Conservation (phyloP, 2,888 invertebrate species). For the Platypus cylindrus region DNA sequence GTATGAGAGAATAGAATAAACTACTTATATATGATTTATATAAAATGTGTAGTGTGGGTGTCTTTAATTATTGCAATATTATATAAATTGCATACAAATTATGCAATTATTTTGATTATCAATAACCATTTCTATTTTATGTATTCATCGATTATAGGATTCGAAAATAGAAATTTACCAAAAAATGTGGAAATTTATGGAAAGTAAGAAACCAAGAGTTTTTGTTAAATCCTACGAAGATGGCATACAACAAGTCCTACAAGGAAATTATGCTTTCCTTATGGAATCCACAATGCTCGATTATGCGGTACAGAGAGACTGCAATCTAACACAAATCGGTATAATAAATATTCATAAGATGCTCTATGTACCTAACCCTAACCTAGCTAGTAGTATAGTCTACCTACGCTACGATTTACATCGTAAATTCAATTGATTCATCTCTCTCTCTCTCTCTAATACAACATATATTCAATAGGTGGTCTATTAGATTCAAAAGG, state of each 20-base stretch:
- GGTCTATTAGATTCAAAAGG: slow-evolving; percentile 66
- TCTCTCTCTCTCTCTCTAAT: neutral
- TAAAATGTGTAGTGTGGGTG: no score
- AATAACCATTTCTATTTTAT: no score
- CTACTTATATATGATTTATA: no score
- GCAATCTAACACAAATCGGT: slow-evolving; percentile 94
- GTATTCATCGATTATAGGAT: no score
- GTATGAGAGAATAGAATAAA: no score
- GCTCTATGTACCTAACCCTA: neutral
- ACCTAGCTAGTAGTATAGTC: no score
- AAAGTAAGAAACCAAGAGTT: slow-evolving; percentile 61
- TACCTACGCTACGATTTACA: no score
- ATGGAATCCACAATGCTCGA: slow-evolving; percentile 98
- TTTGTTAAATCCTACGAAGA: slow-evolving; percentile 86
- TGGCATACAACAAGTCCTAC: slow-evolving; percentile 74
- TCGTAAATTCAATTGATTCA: no score
- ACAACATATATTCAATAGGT: slow-evolving; percentile 5
- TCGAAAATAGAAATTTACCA: slow-evolving; percentile 68
- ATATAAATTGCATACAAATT: no score
- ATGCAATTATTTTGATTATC: no score
- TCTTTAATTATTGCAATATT: no score
- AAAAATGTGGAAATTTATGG: slow-evolving; percentile 95
- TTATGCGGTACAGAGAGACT: slow-evolving; percentile 88
- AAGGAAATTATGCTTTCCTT: slow-evolving; percentile 89
- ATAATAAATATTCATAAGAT: neutral